Percentiles rank a stretch among this genome's conserved stretches.
phyloP scores from a whole-genome alignment of 2,113 vertebrate genomes.

The Carassius gibelio region DNA sequence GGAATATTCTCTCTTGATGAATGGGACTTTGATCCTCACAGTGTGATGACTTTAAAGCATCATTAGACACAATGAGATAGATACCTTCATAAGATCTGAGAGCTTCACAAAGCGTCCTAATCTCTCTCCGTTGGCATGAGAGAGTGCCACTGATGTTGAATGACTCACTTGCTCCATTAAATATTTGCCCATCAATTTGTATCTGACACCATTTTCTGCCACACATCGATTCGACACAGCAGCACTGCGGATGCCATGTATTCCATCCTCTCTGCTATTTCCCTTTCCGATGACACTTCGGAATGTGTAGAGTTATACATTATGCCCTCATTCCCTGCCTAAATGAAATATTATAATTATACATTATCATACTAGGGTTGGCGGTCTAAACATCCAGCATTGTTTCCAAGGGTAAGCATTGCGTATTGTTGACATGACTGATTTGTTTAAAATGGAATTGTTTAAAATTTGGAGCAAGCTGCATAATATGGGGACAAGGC shows the following conservation, averaged over 20 bases:
- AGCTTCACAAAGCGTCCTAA: slow-evolving; percentile 31
- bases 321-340: slow-evolving; percentile 44
- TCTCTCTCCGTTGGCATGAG: slow-evolving; percentile 51
- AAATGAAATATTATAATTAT: slow-evolving; percentile 57
- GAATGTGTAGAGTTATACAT: slow-evolving; percentile 63
- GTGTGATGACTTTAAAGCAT: slow-evolving; percentile 31
- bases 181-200: slow-evolving; percentile 67
- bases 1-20: background rate
- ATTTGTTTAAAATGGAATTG: slow-evolving; percentile 47
- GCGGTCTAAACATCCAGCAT: slow-evolving; percentile 42
- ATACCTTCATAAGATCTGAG: slow-evolving; percentile 37
- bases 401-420: slow-evolving; percentile 58
- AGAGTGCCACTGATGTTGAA: slow-evolving; percentile 56
- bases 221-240: slow-evolving; percentile 34
- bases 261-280: slow-evolving; percentile 49
- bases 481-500: background rate
- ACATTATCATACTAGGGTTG: slow-evolving; percentile 58
- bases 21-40: slow-evolving; percentile 33
- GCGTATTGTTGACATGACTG: slow-evolving; percentile 58
- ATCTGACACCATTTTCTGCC: slow-evolving; percentile 58
- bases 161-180: slow-evolving; percentile 61
- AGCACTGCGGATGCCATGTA: slow-evolving; percentile 53
- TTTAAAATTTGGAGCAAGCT: slow-evolving; percentile 41
- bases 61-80: slow-evolving; percentile 39
- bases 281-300: slow-evolving; percentile 60